Percentiles rank a stretch among this genome's conserved stretches.
phyloP scores from a whole-genome alignment of 1,140 invertebrate genomes.

The Bombus confusus region DNA sequence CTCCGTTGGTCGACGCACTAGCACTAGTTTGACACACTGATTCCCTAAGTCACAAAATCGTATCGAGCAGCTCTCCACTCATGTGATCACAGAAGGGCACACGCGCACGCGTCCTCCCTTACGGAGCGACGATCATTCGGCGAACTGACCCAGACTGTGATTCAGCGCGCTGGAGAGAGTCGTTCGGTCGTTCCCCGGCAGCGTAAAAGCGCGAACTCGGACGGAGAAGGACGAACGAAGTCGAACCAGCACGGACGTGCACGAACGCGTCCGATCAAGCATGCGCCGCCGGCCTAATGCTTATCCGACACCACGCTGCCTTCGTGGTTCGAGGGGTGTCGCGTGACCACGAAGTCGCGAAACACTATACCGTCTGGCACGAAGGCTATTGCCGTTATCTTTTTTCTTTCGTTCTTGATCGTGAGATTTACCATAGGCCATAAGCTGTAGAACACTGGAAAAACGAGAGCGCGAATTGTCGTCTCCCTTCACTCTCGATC shows the following conservation, averaged over 20 bases:
- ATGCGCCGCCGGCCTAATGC: slow-evolving; percentile 39
- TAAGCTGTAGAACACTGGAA: slow-evolving; percentile 31
- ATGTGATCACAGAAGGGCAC: slow-evolving; percentile 65
- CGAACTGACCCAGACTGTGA: slow-evolving; percentile 68
- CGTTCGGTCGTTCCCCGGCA: slow-evolving; percentile 37
- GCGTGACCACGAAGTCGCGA: slow-evolving; percentile 66
- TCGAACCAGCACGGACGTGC: slow-evolving; percentile 20
- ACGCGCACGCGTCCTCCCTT: slow-evolving; percentile 62
- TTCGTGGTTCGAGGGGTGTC: slow-evolving; percentile 63
- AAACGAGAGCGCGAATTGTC: slow-evolving; percentile 38
- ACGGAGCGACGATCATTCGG: slow-evolving; percentile 59
- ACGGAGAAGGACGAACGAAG: background rate
- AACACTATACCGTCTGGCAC: slow-evolving; percentile 66
- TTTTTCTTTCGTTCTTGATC: slow-evolving; percentile 62
- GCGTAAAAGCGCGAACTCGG: background rate
- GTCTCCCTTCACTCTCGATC: slow-evolving; percentile 14
- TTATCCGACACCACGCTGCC: slow-evolving; percentile 50
- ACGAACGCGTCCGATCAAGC: slow-evolving; percentile 41
- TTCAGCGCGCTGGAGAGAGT: slow-evolving; percentile 56
- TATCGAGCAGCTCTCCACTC: slow-evolving; percentile 62
- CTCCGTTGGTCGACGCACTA: background rate
- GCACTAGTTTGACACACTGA: slow-evolving; percentile 38
- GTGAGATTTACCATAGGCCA: slow-evolving; percentile 55
- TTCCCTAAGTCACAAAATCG: slow-evolving; percentile 36
- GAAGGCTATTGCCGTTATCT: slow-evolving; percentile 63